Percentiles rank a stretch among this genome's conserved stretches.
Evolutionary conservation across 2,888 invertebrate genomes (phyloP).

Genomic region (Mechanitis messenoides): DNA sequence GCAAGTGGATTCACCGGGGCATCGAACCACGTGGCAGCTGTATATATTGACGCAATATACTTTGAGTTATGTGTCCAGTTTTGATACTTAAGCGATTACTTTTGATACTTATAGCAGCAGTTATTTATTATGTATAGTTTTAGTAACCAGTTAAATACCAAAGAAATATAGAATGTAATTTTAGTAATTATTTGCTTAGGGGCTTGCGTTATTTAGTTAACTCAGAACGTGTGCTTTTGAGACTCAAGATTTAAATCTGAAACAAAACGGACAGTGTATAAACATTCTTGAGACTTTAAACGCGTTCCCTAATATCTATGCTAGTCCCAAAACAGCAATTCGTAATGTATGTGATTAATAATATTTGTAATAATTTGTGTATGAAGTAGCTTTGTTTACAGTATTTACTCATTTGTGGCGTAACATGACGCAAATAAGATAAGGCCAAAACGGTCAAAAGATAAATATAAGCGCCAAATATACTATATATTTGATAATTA

Average conservation of each 20-base stretch:
- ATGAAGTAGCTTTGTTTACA: slow-evolving; percentile 26
- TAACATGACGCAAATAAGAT: slow-evolving; percentile 8
- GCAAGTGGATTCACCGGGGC: slow-evolving; percentile 3
- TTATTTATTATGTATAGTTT: slow-evolving; percentile 54
- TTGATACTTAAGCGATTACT: slow-evolving; percentile 28
- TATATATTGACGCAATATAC: slow-evolving; percentile 24
- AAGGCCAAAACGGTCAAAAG: slow-evolving; percentile 17
- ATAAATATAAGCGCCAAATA: slow-evolving; percentile 12
- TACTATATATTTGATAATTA: not conserved
- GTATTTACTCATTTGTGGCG: slow-evolving; percentile 13
- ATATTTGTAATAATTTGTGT: slow-evolving; percentile 14
- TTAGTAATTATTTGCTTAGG: slow-evolving; percentile 43
- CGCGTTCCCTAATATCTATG: slow-evolving; percentile 36
- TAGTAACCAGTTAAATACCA: slow-evolving; percentile 68
- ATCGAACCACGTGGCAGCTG: slow-evolving; percentile 16
- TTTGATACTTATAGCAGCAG: slow-evolving; percentile 30
- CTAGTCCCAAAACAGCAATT: slow-evolving; percentile 66
- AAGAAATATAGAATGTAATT: slow-evolving; percentile 50
- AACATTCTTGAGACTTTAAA: slow-evolving; percentile 11
- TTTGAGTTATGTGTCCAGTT: slow-evolving; percentile 25
- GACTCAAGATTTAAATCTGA: not conserved
- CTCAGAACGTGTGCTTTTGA: slow-evolving; percentile 16
- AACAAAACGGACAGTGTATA: not conserved
- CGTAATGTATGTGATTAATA: slow-evolving; percentile 33
- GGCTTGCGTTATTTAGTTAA: slow-evolving; percentile 36